Percentiles rank a stretch among this genome's conserved stretches.
These are phyloP conservation scores for Sinopyrophorus schimmeli DNA, from an alignment of 2,888 invertebrate species.

Conservation along the genomic window DNA sequence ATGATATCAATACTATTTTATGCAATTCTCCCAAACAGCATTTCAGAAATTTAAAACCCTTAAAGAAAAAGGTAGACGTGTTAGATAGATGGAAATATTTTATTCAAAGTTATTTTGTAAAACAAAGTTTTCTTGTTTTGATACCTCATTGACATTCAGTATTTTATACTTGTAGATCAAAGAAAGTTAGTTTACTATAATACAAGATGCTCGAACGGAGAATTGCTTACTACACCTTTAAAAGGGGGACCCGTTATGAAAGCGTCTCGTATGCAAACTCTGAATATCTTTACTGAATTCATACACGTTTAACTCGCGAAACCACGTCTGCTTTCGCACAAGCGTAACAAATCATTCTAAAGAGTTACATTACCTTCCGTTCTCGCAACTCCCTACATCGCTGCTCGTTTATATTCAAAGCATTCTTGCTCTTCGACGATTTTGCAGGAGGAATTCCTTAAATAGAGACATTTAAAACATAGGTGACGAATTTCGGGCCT, in stretches of 20 bases:
- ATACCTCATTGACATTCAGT: too few species aligned
- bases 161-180: too few species aligned
- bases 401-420: conserved; percentile 42
- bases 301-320: conserved; percentile 36
- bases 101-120: too few species aligned
- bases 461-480: conserved; percentile 38
- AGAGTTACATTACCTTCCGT: conserved; percentile 45
- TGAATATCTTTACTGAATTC: conserved; percentile 24
- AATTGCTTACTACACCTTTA: conserved; percentile 10
- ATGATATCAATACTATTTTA: too few species aligned
- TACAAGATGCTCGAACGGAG: conserved; percentile 11
- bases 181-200: conserved; percentile 1
- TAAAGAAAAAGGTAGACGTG: too few species aligned
- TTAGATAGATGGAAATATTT: too few species aligned
- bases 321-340: conserved; percentile 37
- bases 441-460: conserved; percentile 36
- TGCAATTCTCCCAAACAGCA: too few species aligned
- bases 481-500: conserved; percentile 25
- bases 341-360: conserved; percentile 46
- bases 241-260: conserved; percentile 15
- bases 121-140: too few species aligned
- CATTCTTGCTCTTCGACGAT: conserved; percentile 33
- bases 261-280: conserved; percentile 20
- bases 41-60: too few species aligned
- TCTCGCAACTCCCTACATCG: conserved; percentile 33